Evolutionary conservation across 2,888 invertebrate genomes (phyloP), one percentile per base, ranked within the genome.

Genomic region (Hirudinaria manillensis): DNA sequence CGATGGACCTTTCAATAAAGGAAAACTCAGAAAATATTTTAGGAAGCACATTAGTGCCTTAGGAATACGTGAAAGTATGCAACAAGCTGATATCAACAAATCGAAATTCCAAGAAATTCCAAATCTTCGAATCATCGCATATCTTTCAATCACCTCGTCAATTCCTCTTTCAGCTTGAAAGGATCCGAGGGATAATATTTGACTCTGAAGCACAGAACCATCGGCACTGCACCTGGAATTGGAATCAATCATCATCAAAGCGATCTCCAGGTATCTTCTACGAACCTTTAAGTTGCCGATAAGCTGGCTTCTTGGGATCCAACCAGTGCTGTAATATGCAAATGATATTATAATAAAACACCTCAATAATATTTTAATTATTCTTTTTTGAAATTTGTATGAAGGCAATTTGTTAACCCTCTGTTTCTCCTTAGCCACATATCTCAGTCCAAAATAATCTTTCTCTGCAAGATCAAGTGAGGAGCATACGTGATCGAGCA

Each of bases 161-260:
- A 91, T 86, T 96, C 93, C 85, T 96, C 97, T 85, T 93, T 93
- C 79, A 98, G 88, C 75, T 93, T 89, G 85, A 93, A 89, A 24
- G 97, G 96, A 87, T 97, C 94, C 76, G 93, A 93, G 24, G 98
- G 97, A 86, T 98, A 98, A 87, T 94, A 98, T 88, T 97, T 97
- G 79, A 97, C 93, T 79, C 97, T 92, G 86, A 98, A 93, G 87
- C 94, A 95, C 85, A 98, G 32, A 24, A 51, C 32, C 55, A 36
- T 68, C 27, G 53, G 93, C 78, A 95, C 87, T 82, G 94, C 27
- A 68, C 24, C 34, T 68, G 32, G 27, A 65, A 65, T 16, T 29
- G 19, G 1, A 32, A 29, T 21, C 65, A 65, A 61, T 38, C 10
- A 19, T 61, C 61, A 16, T 27, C 4, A 10, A 61, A 61, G 6